Base-by-base conservation (phyloP, 2,113 vertebrate species). In the Nyctibius bracteatus region DNA sequence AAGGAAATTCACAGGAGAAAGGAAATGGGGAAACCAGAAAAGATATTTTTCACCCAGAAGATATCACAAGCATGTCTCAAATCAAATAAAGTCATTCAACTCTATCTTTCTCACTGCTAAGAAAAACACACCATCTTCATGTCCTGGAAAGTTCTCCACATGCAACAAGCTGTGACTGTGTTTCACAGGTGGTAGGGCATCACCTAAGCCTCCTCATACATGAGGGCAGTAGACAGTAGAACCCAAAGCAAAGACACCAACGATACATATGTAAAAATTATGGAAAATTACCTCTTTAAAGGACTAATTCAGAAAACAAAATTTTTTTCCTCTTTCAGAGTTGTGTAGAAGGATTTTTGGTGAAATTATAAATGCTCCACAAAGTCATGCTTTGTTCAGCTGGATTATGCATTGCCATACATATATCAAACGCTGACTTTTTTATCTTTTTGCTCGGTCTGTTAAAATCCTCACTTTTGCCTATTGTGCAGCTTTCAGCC, bases 191-290 rank as follows among this genome's bases (percentile, higher is more conserved):
- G 9, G 2, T 28, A 39, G 7, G 21, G 12, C 19, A 86, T 23
- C 14, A 37, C 12, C 8, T n/a, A 35, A 24, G 21, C 6, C 14
- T 47, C 10, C 22, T 49, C 47, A 41, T 27, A 1, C 44, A 10
- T 14, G 21, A 17, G 20, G 31, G n/a, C 12, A n/a, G 5, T 6
- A 52, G 14, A 57, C 15, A 75, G 18, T 11, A 79, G 25, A 80
- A 66, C 21, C 15, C 12, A 80, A 59, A 79, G 8, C 10, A 55
- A 77, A 66, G 31, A 41, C 8, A 61, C 11, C 52, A 39, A 84
- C 44, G 4, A 46, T 25, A 37, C 0, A 0, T n/a, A 54, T 49
- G 10, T 2, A 62, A 12, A 65, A 1, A 51, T 25, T 9, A 46
- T 3, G 68, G 41, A 80, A 72, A 68, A 72, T 21, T 22, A 25